Conservation (phyloP, 2,888 invertebrate species). For the Hyppa rectilinea region DNA sequence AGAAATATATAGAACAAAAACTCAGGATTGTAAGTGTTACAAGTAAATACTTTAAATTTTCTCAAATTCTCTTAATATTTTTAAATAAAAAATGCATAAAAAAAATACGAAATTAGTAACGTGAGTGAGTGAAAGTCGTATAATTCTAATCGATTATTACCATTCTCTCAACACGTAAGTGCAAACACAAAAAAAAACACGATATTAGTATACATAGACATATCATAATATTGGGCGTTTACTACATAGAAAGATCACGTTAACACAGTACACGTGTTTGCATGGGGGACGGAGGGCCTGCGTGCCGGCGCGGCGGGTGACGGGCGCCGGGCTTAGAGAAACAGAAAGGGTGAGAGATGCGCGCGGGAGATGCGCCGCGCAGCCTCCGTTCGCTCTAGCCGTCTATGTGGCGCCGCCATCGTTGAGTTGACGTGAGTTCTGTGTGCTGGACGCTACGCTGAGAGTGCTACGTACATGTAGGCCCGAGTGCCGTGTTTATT, state of each 20-base stretch:
- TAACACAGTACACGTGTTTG: conserved; percentile 64
- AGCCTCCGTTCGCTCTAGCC: conserved; percentile 82
- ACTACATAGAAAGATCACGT: conserved; percentile 54
- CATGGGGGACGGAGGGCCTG: conserved; percentile 61
- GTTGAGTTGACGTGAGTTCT: conserved; percentile 80
- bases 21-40: neutral
- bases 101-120: conserved; percentile 2
- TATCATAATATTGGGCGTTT: conserved; percentile 51
- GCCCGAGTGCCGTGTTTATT: conserved; percentile 79
- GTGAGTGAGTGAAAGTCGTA: neutral
- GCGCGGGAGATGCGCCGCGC: conserved; percentile 88
- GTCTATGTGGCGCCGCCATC: conserved; percentile 86
- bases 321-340: conserved; percentile 68
- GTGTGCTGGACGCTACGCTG: conserved; percentile 79
- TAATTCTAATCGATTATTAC: neutral
- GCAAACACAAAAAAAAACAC: neutral
- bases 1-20: neutral
- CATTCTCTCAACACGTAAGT: neutral
- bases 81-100: neutral
- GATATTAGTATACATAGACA: conserved; percentile 16
- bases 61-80: neutral
- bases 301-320: conserved; percentile 60
- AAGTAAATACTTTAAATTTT: neutral
- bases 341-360: conserved; percentile 84
- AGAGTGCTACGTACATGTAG: conserved; percentile 74